phyloP scores from a whole-genome alignment of 2,113 vertebrate species.

The Sinocyclocheilus grahami region DNA sequence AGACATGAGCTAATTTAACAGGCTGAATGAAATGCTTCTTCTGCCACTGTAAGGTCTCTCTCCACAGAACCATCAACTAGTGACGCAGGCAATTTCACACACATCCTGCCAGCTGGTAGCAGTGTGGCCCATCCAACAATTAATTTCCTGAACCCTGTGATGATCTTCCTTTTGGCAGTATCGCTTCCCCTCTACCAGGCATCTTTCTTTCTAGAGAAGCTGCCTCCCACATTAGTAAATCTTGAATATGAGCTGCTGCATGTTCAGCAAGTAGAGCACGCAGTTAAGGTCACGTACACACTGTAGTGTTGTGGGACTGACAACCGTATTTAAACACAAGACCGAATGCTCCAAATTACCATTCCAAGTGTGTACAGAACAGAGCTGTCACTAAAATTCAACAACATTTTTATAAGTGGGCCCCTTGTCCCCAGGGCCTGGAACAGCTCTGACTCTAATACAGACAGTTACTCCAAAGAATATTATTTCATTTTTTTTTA shows the following conservation, averaged over 20 bases:
- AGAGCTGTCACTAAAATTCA: background rate
- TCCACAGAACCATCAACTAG: slow-evolving; percentile 71
- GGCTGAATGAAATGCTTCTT: slow-evolving; percentile 61
- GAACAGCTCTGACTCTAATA: background rate
- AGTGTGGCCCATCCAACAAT: slow-evolving; percentile 68
- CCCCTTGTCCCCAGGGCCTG: background rate
- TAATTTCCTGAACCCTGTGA: slow-evolving; percentile 67
- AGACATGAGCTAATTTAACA: slow-evolving; percentile 51
- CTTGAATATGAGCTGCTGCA: background rate
- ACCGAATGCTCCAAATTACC: background rate
- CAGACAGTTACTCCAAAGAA: background rate
- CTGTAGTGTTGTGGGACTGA: background rate
- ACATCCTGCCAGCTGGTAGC: slow-evolving; percentile 79
- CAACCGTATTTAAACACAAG: background rate
- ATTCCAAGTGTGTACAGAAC: background rate
- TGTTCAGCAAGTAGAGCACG: background rate
- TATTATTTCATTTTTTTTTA: too few species aligned
- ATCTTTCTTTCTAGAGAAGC: background rate
- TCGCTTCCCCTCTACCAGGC: slow-evolving; percentile 55
- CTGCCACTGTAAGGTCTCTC: slow-evolving; percentile 68
- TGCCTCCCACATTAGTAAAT: background rate
- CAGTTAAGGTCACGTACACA: background rate
- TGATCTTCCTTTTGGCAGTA: slow-evolving; percentile 60
- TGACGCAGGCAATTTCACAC: slow-evolving; percentile 77
- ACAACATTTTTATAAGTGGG: background rate